Conservation (phyloP, 2,888 invertebrate genomes). For the Neocrepidodera transversa region DNA sequence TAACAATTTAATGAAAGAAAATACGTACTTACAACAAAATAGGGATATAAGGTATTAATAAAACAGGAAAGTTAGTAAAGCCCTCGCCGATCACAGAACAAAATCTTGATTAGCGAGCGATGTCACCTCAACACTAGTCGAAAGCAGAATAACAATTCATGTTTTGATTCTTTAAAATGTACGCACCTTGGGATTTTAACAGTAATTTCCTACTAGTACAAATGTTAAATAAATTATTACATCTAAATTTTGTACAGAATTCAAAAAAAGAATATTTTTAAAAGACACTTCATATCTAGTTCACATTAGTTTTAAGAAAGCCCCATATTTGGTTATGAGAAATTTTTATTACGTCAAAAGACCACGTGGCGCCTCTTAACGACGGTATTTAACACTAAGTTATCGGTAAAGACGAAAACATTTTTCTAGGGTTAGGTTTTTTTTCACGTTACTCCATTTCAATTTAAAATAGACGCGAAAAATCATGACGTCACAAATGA, state of each 20-base stretch:
- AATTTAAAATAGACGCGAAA: too few species aligned
- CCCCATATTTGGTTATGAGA: slow-evolving; percentile 62
- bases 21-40: too few species aligned
- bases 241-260: slow-evolving; percentile 44
- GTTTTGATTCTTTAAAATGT: slow-evolving; percentile 36
- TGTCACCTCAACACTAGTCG: too few species aligned
- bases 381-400: slow-evolving; percentile 21
- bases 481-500: too few species aligned
- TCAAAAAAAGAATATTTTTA: slow-evolving; percentile 41
- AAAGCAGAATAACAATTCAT: too few species aligned
- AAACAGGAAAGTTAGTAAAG: too few species aligned
- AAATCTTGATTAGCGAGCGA: too few species aligned
- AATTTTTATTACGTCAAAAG: slow-evolving; percentile 60
- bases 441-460: not conserved
- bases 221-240: slow-evolving; percentile 40
- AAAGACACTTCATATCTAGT: slow-evolving; percentile 53
- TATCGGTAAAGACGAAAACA: slow-evolving; percentile 9
- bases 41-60: too few species aligned
- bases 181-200: slow-evolving; percentile 41
- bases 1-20: too few species aligned
- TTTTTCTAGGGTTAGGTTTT: slow-evolving; percentile 32
- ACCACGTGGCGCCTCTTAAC: slow-evolving; percentile 21
- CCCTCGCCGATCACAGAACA: too few species aligned
- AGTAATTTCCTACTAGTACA: slow-evolving; percentile 34
- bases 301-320: slow-evolving; percentile 54